Base-by-base conservation (phyloP, 2,888 invertebrate genomes). In the Microplitis manilae region DNA sequence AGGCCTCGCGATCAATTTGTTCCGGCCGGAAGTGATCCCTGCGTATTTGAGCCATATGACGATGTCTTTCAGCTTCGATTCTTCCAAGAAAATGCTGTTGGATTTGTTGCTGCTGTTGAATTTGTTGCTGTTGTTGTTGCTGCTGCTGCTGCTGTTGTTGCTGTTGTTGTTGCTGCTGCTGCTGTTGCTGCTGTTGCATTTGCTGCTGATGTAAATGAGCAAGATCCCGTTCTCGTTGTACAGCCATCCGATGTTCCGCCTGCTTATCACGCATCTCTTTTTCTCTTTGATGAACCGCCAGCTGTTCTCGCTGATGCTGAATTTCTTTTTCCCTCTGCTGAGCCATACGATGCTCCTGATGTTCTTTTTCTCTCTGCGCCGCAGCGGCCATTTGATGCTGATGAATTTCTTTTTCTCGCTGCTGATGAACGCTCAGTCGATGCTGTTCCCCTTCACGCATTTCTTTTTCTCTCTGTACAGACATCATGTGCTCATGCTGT, bases 111-210 rank as follows among this genome's bases (percentile, higher is more conserved):
- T 89, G 89, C 40, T 90, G 90, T 77, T 90, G 87, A 1, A 91
- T 91, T 6, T 89, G 90, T n/a, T 90, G 90, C 69, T 91, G 91
- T 81, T 91, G 91, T 78, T 90, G 90, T 61, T 90, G 90, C 7
- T 89, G 89, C 40, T 90, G 90, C 77, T 90, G 87, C 1, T 91
- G 92, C 6, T 89, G 90, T 13, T 90, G 90, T 69, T 91, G 91
- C 81, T 91, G 91, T 78, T 90, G 88, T 68, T 90, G 90, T 77
- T 90, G 87, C 78, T 91, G 88, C 76, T 90, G 83, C 64, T 86
- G 86, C 69, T 90, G 90, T 61, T 89, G 90, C 77, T 90, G 91
- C 72, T 90, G 91, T 80, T 90, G 91, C 69, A 86, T 85, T 67
- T 88, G 91, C 79, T 87, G 89, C 76, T 30, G 83, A 41, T 64